Conservation (phyloP, 2,797 vertebrate genomes). For the Amniataba percoides region DNA sequence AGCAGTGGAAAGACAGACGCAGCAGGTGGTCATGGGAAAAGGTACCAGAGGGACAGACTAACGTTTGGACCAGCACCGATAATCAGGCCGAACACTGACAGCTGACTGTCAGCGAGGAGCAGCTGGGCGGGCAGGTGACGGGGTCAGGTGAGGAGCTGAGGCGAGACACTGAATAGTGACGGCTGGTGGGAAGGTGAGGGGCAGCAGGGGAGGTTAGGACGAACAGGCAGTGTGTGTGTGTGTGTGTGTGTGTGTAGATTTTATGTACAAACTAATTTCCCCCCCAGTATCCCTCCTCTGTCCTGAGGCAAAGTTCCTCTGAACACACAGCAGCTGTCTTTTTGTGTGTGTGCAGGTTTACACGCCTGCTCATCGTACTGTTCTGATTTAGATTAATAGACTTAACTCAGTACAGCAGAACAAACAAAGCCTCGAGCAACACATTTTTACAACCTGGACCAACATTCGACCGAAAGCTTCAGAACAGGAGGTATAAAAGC, state of each 20-base stretch:
- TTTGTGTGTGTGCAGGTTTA: neutral
- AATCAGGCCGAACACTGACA: neutral
- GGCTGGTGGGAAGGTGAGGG: constrained; percentile 17
- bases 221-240: neutral
- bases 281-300: constrained; percentile 6
- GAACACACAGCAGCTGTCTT: constrained; percentile 12
- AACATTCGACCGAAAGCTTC: constrained; percentile 3
- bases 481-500: neutral
- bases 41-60: neutral
- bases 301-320: constrained; percentile 27
- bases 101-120: neutral
- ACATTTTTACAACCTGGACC: constrained; percentile 27
- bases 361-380: constrained; percentile 12
- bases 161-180: neutral
- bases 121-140: constrained; percentile 1
- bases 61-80: neutral
- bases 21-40: constrained; percentile 3
- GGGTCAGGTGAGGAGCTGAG: constrained; percentile 1
- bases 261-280: constrained; percentile 1
- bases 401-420: constrained; percentile 18
- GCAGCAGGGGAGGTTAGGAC: neutral
- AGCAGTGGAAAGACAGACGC: constrained; percentile 6
- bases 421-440: constrained; percentile 35
- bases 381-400: constrained; percentile 38
- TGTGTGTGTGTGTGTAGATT: neutral